These are phyloP conservation scores for Empidonax traillii DNA, from an alignment of 2,113 vertebrate genomes.

Conservation along the genomic window DNA sequence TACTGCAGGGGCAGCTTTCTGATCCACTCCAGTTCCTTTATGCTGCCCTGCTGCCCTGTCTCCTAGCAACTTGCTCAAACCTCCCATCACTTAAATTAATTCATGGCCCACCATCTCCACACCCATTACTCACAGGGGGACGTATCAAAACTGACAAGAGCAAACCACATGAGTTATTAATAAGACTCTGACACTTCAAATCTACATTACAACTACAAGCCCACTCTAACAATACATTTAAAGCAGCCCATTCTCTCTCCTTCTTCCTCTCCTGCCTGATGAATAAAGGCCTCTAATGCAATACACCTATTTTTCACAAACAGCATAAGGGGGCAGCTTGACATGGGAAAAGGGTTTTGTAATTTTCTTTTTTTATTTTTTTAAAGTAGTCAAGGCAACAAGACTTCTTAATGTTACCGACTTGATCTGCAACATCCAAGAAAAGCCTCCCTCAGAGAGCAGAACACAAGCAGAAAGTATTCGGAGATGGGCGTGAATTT, in stretches of 20 bases:
- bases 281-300: not conserved
- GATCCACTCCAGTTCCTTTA: constrained; percentile 30
- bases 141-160: constrained; percentile 40
- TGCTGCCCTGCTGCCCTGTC: constrained; percentile 56
- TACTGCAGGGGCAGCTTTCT: constrained; percentile 63
- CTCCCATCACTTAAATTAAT: constrained; percentile 69
- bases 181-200: not conserved
- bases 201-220: not conserved
- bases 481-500: not conserved
- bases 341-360: not conserved
- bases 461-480: not conserved
- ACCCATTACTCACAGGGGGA: constrained; percentile 60
- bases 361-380: not conserved
- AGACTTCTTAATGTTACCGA: not conserved
- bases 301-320: not conserved
- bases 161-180: constrained; percentile 24
- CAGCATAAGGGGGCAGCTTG: not conserved
- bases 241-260: not conserved
- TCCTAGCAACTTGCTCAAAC: constrained; percentile 81
- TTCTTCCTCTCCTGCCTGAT: not conserved
- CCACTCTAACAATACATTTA: not conserved
- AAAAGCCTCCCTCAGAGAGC: not conserved
- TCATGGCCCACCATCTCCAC: constrained; percentile 67
- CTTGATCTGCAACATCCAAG: constrained; percentile 17
- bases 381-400: not conserved